A percentile compares a stretch with the other conserved stretches of the same genome.
phyloP scores from a whole-genome alignment of 2,888 invertebrate species.

The Cinara cedri region DNA sequence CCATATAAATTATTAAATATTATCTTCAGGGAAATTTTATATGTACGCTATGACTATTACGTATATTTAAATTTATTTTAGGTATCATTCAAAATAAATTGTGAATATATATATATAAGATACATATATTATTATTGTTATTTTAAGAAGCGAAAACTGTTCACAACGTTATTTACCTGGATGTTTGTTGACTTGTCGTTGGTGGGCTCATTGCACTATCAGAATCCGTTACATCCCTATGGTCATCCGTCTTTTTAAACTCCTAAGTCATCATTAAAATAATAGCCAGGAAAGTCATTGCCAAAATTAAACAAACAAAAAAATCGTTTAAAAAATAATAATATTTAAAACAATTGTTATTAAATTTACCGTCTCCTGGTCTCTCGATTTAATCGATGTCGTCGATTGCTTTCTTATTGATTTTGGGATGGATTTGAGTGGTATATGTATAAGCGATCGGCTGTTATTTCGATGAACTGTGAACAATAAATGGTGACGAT shows the following conservation, averaged over 20 bases:
- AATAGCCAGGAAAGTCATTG: background rate
- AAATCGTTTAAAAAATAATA: background rate
- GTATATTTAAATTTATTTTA: too few relatives aligned
- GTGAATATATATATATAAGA: too few relatives aligned
- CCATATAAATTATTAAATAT: too few relatives aligned
- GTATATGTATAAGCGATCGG: conserved; percentile 71
- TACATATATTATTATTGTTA: too few relatives aligned
- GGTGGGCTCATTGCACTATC: conserved; percentile 59
- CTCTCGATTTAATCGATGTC: conserved; percentile 49
- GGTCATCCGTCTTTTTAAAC: conserved; percentile 32
- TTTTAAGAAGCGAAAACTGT: too few relatives aligned
- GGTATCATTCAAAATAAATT: too few relatives aligned
- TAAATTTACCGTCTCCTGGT: conserved; percentile 57
- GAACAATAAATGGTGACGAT: conserved; percentile 58
- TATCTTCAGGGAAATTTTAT: too few relatives aligned
- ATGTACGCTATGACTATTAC: too few relatives aligned
- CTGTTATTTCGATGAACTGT: conserved; percentile 71
- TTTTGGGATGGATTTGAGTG: conserved; percentile 68
- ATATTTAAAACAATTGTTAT: background rate
- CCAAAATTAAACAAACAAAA: background rate
- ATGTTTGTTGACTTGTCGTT: conserved; percentile 46
- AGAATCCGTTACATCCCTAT: conserved; percentile 59
- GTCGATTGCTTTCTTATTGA: conserved; percentile 67
- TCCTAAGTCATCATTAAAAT: conserved; percentile 37
- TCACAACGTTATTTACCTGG: conserved; percentile 34